These are phyloP conservation scores for Willowsia nigromaculata DNA, from an alignment of 2,888 invertebrate species.

Conservation along the genomic window DNA sequence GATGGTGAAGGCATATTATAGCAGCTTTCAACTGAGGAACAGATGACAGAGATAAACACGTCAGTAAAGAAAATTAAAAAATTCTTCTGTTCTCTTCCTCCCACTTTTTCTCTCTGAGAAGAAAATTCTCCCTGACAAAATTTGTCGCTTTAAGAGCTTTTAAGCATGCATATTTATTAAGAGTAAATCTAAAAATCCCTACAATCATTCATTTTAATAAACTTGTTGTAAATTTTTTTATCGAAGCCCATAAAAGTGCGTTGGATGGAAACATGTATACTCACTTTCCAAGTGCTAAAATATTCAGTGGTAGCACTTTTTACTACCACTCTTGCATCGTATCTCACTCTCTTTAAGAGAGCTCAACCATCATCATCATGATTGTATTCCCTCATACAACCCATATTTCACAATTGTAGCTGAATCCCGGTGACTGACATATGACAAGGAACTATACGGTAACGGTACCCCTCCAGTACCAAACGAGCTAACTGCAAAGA, in stretches of 20 bases:
- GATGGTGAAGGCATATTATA: not conserved
- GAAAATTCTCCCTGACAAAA: constrained; percentile 37
- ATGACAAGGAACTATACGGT: not conserved
- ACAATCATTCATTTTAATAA: constrained; percentile 53
- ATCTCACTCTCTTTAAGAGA: constrained; percentile 36
- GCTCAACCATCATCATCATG: not conserved
- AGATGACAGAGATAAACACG: constrained; percentile 70
- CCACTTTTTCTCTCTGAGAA: not conserved
- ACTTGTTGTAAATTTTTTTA: constrained; percentile 30
- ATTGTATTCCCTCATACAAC: constrained; percentile 12
- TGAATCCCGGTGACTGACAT: constrained; percentile 18
- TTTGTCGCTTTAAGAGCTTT: constrained; percentile 54
- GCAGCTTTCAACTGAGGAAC: constrained; percentile 52
- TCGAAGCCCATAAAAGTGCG: not conserved
- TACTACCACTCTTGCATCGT: constrained; percentile 30
- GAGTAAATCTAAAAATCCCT: constrained; percentile 50
- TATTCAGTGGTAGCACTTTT: constrained; percentile 47
- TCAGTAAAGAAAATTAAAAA: constrained; percentile 62
- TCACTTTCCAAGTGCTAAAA: constrained; percentile 58
- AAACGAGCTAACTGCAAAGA: not conserved
- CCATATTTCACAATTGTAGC: constrained; percentile 35
- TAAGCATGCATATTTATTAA: constrained; percentile 42
- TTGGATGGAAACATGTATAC: constrained; percentile 29
- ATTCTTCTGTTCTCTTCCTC: constrained; percentile 10
- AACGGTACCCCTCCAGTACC: not conserved